Evolutionary conservation across 2,797 vertebrate species (phyloP).

Genomic region (Trichosurus vulpecula): DNA sequence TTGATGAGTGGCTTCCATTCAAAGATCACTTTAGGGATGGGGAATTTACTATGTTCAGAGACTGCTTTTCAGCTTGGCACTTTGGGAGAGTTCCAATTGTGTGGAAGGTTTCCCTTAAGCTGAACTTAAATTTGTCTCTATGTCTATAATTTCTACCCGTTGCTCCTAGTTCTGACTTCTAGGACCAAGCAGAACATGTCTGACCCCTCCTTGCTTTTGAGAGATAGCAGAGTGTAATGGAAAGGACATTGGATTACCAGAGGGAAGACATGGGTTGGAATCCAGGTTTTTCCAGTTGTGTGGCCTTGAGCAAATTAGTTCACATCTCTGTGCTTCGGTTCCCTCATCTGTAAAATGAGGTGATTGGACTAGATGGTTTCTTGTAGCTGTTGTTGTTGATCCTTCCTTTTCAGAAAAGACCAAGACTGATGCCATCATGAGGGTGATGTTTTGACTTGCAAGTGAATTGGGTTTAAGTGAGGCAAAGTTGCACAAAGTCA

Average conservation of each 20-base stretch:
- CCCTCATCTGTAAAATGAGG: neutral
- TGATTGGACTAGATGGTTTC: neutral
- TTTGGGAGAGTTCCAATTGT: neutral
- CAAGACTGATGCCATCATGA: neutral
- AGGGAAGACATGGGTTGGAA: neutral
- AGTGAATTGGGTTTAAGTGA: neutral
- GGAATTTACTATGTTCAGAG: neutral
- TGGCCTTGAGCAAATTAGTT: neutral
- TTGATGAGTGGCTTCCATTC: neutral
- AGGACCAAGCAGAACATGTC: neutral
- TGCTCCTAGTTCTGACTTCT: neutral
- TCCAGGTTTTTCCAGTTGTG: neutral
- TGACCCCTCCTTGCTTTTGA: neutral
- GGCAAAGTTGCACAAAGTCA: neutral
- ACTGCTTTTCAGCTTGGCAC: neutral
- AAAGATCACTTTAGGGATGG: neutral
- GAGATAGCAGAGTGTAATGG: neutral
- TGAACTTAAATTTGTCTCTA: neutral
- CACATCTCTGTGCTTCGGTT: neutral
- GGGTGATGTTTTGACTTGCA: neutral
- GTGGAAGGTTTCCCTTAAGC: neutral
- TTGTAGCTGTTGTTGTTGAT: neutral
- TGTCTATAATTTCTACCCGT: neutral
- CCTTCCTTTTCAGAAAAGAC: neutral
- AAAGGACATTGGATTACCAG: neutral